phyloP scores from a whole-genome alignment of 2,797 vertebrate genomes.

The Staurois parvus region DNA sequence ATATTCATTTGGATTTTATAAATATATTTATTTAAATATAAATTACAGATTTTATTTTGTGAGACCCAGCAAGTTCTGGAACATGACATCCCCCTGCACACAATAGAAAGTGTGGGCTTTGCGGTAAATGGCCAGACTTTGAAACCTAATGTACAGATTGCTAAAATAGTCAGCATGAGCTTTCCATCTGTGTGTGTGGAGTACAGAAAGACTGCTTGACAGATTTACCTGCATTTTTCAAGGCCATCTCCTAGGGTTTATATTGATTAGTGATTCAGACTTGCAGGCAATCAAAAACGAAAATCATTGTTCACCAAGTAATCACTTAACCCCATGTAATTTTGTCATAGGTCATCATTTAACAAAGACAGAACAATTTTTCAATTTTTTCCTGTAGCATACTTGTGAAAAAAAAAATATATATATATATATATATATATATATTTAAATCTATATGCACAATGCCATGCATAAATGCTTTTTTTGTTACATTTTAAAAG shows the following conservation, averaged over 20 bases:
- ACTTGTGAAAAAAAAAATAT: not conserved
- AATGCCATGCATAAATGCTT: too few relatives aligned
- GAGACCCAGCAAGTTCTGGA: not conserved
- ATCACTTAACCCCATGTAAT: conserved; percentile 32
- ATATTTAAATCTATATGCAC: too few relatives aligned
- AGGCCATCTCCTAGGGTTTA: conserved; percentile 19
- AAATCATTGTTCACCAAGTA: conserved; percentile 40
- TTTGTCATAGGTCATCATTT: conserved; percentile 12
- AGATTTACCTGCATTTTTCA: conserved; percentile 27
- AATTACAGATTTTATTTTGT: not conserved
- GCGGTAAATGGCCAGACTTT: not conserved
- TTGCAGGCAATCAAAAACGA: conserved; percentile 22
- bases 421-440: too few relatives aligned
- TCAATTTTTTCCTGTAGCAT: not conserved
- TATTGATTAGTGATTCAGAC: conserved; percentile 33
- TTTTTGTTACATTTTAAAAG: too few relatives aligned
- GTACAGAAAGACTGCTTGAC: not conserved
- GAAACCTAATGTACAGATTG: not conserved
- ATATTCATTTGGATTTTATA: too few relatives aligned
- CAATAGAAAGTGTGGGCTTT: not conserved
- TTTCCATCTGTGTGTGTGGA: conserved; percentile 21
- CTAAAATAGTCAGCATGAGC: conserved; percentile 12
- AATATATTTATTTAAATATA: not conserved
- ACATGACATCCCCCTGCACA: not conserved
- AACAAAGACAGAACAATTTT: conserved; percentile 16